Percentiles rank a stretch among this genome's conserved stretches.
Evolutionary conservation across 2,888 invertebrate genomes (phyloP).

Genomic region (Ariolimax columbianus): DNA sequence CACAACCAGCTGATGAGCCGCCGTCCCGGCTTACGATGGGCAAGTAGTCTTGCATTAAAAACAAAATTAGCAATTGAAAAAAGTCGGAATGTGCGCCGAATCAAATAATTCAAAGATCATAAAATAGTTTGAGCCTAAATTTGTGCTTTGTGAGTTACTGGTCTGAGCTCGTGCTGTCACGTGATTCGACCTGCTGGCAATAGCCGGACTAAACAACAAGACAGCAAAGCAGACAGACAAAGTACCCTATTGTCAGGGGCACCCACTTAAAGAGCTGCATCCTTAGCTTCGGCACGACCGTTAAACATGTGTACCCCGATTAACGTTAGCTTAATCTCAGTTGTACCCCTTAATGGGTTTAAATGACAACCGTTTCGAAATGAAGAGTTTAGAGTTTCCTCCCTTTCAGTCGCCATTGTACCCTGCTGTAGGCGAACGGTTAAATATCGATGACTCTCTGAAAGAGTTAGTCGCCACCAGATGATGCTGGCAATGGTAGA

Average conservation of each 20-base stretch:
- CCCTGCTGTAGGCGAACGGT: neutral
- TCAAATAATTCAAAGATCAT: too few relatives aligned
- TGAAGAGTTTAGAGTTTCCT: neutral
- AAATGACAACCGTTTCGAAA: neutral
- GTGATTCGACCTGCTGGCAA: neutral
- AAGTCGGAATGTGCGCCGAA: too few relatives aligned
- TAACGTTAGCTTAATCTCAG: neutral
- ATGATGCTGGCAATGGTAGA: neutral
- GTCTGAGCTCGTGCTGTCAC: too few relatives aligned
- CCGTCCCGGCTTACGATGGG: too few relatives aligned
- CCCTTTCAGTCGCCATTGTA: neutral
- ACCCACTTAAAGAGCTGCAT: neutral
- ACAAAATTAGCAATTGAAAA: too few relatives aligned
- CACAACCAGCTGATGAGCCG: too few relatives aligned
- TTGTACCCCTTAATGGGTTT: neutral
- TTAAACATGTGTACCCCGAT: neutral
- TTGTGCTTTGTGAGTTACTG: too few relatives aligned
- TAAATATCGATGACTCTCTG: neutral
- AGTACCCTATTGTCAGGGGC: neutral
- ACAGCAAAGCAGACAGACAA: neutral
- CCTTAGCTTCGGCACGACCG: neutral
- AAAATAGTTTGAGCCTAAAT: too few relatives aligned
- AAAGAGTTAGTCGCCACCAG: neutral
- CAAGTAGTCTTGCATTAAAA: too few relatives aligned
- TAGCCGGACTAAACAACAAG: neutral